Base-by-base conservation (phyloP, 2,797 vertebrate genomes). In the Neopelma chrysocephalum region DNA sequence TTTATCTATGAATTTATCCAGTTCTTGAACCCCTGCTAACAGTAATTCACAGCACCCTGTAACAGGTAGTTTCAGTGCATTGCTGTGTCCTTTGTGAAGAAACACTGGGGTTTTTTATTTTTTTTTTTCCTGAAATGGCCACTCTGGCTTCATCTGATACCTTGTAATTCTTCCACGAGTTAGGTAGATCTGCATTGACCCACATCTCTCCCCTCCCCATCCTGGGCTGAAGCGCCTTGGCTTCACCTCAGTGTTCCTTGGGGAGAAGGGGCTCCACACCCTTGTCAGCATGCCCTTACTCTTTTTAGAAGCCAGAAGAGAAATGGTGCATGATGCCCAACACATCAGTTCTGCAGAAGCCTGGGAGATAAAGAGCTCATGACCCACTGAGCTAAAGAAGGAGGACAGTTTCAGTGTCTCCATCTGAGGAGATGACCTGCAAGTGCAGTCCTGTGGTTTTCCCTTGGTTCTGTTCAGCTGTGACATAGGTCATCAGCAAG, bases 111-210 rank as follows among this genome's bases (percentile, higher is more conserved):
- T 38, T 0, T 15, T 3, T 42, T 34, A 40, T 31, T 15, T 3
- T 12, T 4, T 54, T 47, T 42, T 68, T 51, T 25, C 6, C 13
- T 83, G 34, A 68, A 34, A 25, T 0, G 0, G 9, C 6, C 4
- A 15, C 8, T 40, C 26, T 53, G 45, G 12, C 12, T 78, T 82
- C 42, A 48, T 40, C 9, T 40, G 25, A 22, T 22, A 64, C 9
- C 5, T 38, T 6, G 11, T 31, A 56, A 79, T 3, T 27, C 36
- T 75, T n/a, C 14, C 42, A 66, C 2, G 5, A 53, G 48, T 8
- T 20, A 51, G 5, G 27, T 9, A 83, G 22, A 54, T 58, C 21
- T 27, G 13, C 36, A 20, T 60, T 78, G 12, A 62, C 8, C 17
- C 36, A 27, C 1, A 5, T 29, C 6, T 70, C 15, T 45, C 31